Percentiles rank a stretch among this genome's conserved stretches.
Evolutionary conservation across 1,140 invertebrate genomes (phyloP).

Genomic region (Thaumatotibia leucotreta): DNA sequence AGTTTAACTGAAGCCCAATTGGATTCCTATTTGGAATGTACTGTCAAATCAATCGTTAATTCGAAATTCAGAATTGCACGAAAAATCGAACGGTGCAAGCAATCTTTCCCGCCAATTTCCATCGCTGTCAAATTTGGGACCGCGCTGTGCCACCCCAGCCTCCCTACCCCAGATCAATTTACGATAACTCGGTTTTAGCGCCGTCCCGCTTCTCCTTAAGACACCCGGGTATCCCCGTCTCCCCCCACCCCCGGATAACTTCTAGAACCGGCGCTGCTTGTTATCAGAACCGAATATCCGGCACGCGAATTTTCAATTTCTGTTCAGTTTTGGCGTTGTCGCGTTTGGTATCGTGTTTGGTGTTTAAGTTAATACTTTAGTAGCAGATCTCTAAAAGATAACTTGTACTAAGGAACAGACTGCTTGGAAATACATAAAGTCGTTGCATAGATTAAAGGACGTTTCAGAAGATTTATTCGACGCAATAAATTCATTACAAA

Average conservation of each 20-base stretch:
- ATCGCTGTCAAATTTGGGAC: conserved; percentile 72
- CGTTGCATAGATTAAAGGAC: too few relatives aligned
- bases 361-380: too few relatives aligned
- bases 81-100: conserved; percentile 38
- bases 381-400: too few relatives aligned
- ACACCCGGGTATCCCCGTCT: conserved; percentile 53
- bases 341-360: background rate
- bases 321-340: background rate
- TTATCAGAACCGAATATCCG: conserved; percentile 32
- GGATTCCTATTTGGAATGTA: background rate
- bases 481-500: too few relatives aligned
- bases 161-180: conserved; percentile 66
- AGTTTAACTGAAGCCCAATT: background rate
- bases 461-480: too few relatives aligned
- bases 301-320: conserved; percentile 6
- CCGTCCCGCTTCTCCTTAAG: conserved; percentile 63
- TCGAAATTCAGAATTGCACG: conserved; percentile 13
- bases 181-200: conserved; percentile 59
- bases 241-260: conserved; percentile 53
- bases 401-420: too few relatives aligned
- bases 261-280: conserved; percentile 52
- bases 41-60: conserved; percentile 12
- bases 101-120: conserved; percentile 73
- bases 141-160: conserved; percentile 43
- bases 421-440: too few relatives aligned